Percentiles rank a stretch among this genome's conserved stretches.
Conservation (phyloP, 35 echinoderm and acorn worm genomes). For the Stichopus chloronotus region DNA sequence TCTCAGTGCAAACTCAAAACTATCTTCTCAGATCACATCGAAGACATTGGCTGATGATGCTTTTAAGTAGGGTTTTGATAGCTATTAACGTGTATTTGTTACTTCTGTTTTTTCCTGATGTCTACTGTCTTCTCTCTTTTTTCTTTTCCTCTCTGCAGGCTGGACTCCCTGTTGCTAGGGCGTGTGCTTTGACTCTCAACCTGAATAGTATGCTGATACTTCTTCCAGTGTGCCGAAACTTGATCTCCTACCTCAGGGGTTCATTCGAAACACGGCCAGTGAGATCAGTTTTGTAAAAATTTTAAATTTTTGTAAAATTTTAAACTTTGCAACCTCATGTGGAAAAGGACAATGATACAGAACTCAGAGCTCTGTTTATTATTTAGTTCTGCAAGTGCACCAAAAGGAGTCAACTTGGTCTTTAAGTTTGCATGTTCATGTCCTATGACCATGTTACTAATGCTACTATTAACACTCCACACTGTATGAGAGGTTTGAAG, state of each 20-base stretch:
- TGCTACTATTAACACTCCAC: too few species aligned
- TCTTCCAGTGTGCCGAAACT: slow-evolving; percentile 88
- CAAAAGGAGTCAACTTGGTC: too few species aligned
- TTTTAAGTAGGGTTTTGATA: background rate
- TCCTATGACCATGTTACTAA: too few species aligned
- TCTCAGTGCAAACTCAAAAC: too few species aligned
- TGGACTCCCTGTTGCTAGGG: slow-evolving; percentile 77
- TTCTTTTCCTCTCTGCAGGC: slow-evolving; percentile 56
- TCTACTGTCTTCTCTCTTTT: background rate
- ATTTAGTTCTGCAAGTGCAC: too few species aligned
- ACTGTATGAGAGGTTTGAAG: too few species aligned
- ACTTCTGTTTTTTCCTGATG: background rate
- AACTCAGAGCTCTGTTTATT: too few species aligned
- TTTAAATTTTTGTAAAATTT: background rate
- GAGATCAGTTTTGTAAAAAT: background rate
- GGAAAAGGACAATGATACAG: background rate
- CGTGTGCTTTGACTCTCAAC: slow-evolving; percentile 78
- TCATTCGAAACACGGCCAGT: slow-evolving; percentile 84
- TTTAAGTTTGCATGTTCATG: too few species aligned
- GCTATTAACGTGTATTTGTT: background rate
- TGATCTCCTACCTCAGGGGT: slow-evolving; percentile 89
- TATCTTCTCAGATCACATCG: too few species aligned
- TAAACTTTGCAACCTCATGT: background rate
- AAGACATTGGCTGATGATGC: too few species aligned
- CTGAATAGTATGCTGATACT: slow-evolving; percentile 96